Base-by-base conservation (phyloP, 2,888 invertebrate genomes). In the Lepidocyrtinus sp. region DNA sequence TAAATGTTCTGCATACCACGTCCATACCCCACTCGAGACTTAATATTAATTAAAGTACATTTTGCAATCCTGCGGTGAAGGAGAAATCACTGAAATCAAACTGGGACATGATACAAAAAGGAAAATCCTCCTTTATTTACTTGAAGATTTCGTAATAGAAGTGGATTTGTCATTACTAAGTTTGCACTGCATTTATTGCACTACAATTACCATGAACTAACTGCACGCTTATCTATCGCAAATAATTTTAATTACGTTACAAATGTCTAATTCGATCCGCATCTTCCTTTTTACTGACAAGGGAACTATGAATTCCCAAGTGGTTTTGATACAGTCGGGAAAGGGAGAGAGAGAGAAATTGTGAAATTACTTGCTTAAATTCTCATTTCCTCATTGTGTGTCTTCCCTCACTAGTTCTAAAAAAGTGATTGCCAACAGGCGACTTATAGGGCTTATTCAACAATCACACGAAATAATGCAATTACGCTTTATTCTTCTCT, bases 351-450 rank as follows among this genome's bases (percentile, higher is more conserved):
- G 2, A 62, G 27, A 26, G 26, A 64, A 25, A 25, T 26, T 2
- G 17, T 17, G n/a, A 63, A 63, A 9, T 64, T 27, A 27, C 17
- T 2, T 64, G 12, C 27, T 26, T 64, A 21, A 67, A 46, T 67
- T 21, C 22, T 67, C 21, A 67, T 67, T 67, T 67, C 67, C 67
- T 27, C 46, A 46, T 67, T 36, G 36, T 36, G 36, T 36, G 36
- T 12, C 5, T 36, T 7, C 36, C 36, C 36, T 12, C 36, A n/a
- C n/a, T n/a, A n/a, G n/a, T n/a, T n/a, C n/a, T n/a, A 7, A 36
- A 36, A 36, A 36, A 36, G 36, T 7, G 36, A 36, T 36, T 36
- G 36, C 36, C n/a, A n/a, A n/a, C n/a, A n/a, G n/a, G n/a, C n/a
- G n/a, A n/a, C n/a, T 26, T 67, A 36, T 45, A 19, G 19, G 26